Percentiles rank a stretch among this genome's conserved stretches.
Evolutionary conservation across 1,140 invertebrate species (phyloP).

Genomic region (Lordiphosa stackelbergi): DNA sequence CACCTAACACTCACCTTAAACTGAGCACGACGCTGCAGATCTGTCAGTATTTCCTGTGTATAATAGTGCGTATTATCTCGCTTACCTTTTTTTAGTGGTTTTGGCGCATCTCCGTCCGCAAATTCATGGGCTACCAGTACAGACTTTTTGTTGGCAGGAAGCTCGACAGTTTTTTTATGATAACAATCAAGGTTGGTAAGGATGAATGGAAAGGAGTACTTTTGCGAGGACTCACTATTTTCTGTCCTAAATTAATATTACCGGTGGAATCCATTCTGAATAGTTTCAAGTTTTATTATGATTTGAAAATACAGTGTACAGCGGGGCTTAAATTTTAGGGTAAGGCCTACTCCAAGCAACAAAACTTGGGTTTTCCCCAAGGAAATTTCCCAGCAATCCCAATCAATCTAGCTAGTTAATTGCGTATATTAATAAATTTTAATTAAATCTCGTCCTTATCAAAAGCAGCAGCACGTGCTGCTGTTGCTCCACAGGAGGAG

Average conservation of each 20-base stretch:
- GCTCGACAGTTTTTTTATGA: too few relatives aligned
- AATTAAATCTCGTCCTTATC: constrained; percentile 34
- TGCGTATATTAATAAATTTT: constrained; percentile 24
- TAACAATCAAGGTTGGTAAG: too few relatives aligned
- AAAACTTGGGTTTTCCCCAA: too few relatives aligned
- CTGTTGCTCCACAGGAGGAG: neutral
- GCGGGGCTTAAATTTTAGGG: too few relatives aligned
- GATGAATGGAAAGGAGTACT: too few relatives aligned
- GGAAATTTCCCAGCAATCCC: too few relatives aligned
- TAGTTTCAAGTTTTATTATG: too few relatives aligned
- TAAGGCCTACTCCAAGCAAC: too few relatives aligned
- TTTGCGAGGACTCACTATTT: too few relatives aligned
- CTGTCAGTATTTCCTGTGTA: constrained; percentile 19
- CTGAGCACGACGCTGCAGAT: constrained; percentile 33
- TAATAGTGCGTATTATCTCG: constrained; percentile 21
- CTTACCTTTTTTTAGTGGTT: constrained; percentile 15
- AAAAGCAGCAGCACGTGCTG: constrained; percentile 32
- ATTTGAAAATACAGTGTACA: too few relatives aligned
- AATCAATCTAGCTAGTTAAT: neutral
- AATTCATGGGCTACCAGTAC: constrained; percentile 20
- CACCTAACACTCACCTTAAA: constrained; percentile 23
- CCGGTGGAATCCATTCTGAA: too few relatives aligned
- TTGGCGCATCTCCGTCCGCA: neutral
- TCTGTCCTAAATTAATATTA: too few relatives aligned
- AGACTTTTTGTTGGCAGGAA: constrained; percentile 29